These are phyloP conservation scores for Gymnocheta viridis DNA, from an alignment of 2,888 invertebrate species.

Conservation along the genomic window DNA sequence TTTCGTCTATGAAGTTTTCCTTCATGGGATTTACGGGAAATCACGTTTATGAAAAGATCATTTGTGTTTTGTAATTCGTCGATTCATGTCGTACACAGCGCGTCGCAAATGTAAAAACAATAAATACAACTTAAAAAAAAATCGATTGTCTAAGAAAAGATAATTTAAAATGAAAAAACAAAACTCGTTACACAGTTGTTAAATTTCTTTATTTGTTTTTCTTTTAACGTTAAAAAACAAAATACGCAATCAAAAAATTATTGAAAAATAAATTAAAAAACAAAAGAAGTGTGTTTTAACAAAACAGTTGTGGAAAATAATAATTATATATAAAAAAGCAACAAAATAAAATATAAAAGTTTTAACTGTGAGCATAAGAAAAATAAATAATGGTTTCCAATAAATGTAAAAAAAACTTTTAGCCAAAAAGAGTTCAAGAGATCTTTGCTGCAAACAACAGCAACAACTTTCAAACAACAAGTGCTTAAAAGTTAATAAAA, in stretches of 20 bases:
- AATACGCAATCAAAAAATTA: background rate
- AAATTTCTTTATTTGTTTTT: slow-evolving; percentile 35
- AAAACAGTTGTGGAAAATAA: slow-evolving; percentile 8
- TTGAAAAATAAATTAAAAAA: background rate
- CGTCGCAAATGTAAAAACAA: slow-evolving; percentile 58
- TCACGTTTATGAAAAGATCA: slow-evolving; percentile 71
- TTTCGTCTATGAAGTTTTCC: slow-evolving; percentile 64
- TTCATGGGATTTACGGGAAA: slow-evolving; percentile 71
- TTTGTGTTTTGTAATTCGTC: slow-evolving; percentile 71
- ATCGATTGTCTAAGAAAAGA: slow-evolving; percentile 52
- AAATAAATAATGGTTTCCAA: slow-evolving; percentile 68
- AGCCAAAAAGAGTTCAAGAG: slow-evolving; percentile 21
- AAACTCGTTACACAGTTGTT: slow-evolving; percentile 24
- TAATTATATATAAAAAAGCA: background rate
- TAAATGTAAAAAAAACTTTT: slow-evolving; percentile 42
- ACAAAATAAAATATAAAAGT: slow-evolving; percentile 69
- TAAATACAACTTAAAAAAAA: slow-evolving; percentile 20
- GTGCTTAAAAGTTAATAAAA: slow-evolving; percentile 24
- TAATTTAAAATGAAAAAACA: slow-evolving; percentile 20
- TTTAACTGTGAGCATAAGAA: slow-evolving; percentile 73
- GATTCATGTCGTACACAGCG: slow-evolving; percentile 70
- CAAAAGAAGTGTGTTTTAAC: slow-evolving; percentile 1
- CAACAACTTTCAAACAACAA: slow-evolving; percentile 32
- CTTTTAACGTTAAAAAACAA: slow-evolving; percentile 11
- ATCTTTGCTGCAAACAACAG: background rate